phyloP scores from a whole-genome alignment of 2,113 vertebrate genomes.

The Amblyornis subalaris region DNA sequence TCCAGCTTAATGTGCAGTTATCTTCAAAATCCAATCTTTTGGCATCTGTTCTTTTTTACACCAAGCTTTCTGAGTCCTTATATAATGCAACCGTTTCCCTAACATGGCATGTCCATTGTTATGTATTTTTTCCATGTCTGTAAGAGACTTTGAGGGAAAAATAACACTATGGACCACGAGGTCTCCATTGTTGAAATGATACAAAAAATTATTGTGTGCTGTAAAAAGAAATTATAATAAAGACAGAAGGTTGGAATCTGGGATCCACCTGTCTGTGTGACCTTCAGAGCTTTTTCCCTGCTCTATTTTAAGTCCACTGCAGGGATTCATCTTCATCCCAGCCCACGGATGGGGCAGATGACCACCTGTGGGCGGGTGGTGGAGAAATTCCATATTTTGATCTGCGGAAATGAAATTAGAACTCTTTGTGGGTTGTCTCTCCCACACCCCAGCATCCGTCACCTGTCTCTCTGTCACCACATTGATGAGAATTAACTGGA shows the following conservation, averaged over 20 bases:
- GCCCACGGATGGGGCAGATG: neutral
- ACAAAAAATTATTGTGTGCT: neutral
- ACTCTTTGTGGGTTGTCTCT: rapidly evolving
- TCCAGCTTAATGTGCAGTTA: neutral
- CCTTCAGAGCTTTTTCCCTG: neutral
- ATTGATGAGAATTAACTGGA: neutral
- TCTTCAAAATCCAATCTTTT: neutral
- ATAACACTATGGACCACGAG: too few species aligned
- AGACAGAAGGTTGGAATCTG: too few species aligned
- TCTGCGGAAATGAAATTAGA: neutral
- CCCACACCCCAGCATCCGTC: rapidly evolving
- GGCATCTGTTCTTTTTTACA: neutral
- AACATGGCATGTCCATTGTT: neutral
- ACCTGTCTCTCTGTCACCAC: neutral
- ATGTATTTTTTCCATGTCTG: rapidly evolving
- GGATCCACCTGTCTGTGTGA: neutral
- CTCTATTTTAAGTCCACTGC: neutral
- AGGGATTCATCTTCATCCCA: neutral
- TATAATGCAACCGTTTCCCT: neutral
- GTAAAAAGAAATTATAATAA: neutral
- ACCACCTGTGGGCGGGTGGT: neutral
- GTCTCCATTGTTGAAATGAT: neutral
- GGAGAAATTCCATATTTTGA: neutral
- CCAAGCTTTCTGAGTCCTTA: rapidly evolving
- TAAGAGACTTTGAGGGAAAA: neutral